Percentiles rank a stretch among this genome's conserved stretches.
Conservation (phyloP, 1,140 invertebrate genomes). For the Drosophila rhopaloa region DNA sequence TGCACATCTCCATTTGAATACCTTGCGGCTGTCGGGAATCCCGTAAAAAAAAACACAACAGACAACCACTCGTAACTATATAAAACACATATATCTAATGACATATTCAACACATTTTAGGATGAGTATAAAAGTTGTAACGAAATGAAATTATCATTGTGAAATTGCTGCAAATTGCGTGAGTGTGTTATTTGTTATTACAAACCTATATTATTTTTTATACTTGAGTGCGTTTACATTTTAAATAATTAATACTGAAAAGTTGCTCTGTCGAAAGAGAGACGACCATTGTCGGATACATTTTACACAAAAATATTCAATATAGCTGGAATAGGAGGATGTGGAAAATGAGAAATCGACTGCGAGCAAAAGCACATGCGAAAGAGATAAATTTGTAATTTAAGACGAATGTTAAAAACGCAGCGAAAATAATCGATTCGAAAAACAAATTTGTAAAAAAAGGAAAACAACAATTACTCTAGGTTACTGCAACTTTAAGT, state of each 20-base stretch:
- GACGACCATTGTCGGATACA: constrained; percentile 15
- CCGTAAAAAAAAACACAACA: constrained; percentile 13
- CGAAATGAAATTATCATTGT: constrained; percentile 73
- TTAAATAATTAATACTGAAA: constrained; percentile 33
- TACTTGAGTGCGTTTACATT: constrained; percentile 36
- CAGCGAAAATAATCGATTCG: constrained; percentile 49
- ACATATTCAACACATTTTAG: constrained; percentile 50
- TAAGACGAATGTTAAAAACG: constrained; percentile 62
- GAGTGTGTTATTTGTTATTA: constrained; percentile 55
- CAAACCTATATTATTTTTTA: constrained; percentile 32
- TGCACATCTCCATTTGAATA: constrained; percentile 48
- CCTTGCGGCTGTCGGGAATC: constrained; percentile 5
- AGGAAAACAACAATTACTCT: constrained; percentile 60
- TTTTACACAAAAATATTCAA: constrained; percentile 58
- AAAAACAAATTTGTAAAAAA: constrained; percentile 71
- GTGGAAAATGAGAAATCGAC: constrained; percentile 32
- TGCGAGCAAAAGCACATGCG: constrained; percentile 62
- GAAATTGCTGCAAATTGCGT: constrained; percentile 57
- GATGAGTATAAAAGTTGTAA: constrained; percentile 56
- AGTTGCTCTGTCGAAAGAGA: constrained; percentile 20
- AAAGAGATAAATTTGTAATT: constrained; percentile 53
- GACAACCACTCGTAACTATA: constrained; percentile 25
- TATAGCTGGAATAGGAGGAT: constrained; percentile 31
- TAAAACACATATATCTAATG: constrained; percentile 41
- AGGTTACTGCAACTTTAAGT: constrained; percentile 67